Evolutionary conservation across 2,113 vertebrate genomes (phyloP).

Genomic region (Podocnemis expansa): DNA sequence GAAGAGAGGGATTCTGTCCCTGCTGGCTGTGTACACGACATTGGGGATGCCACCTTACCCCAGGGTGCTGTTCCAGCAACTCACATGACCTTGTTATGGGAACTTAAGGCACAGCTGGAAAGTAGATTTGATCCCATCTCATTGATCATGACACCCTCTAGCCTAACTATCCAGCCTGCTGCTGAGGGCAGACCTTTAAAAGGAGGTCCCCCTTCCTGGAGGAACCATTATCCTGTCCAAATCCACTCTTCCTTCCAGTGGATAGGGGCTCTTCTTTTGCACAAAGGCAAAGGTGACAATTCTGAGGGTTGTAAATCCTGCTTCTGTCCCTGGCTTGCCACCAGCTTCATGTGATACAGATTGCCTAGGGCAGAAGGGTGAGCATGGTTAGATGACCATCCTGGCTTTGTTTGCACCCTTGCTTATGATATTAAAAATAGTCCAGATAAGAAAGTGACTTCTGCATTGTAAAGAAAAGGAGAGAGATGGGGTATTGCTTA

Average conservation of each 20-base stretch:
- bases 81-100: neutral
- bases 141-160: neutral
- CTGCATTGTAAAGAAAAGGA: neutral
- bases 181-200: neutral
- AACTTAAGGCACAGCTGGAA: neutral
- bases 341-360: neutral
- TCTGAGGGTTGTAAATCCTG: neutral
- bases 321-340: neutral
- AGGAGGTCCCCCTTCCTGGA: neutral
- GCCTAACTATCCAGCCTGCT: neutral
- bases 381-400: neutral
- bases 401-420: neutral
- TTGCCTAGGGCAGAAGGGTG: neutral
- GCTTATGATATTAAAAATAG: neutral
- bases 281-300: neutral
- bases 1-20: neutral
- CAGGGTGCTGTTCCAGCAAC: neutral
- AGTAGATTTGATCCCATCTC: neutral
- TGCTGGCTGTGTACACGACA: neutral
- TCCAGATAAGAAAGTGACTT: neutral
- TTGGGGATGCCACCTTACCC: neutral
- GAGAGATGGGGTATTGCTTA: neutral
- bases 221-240: neutral
- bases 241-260: neutral
- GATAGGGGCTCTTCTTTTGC: neutral